Base-by-base conservation (phyloP, 2,888 invertebrate species). In the Lasioglossum villosulum region DNA sequence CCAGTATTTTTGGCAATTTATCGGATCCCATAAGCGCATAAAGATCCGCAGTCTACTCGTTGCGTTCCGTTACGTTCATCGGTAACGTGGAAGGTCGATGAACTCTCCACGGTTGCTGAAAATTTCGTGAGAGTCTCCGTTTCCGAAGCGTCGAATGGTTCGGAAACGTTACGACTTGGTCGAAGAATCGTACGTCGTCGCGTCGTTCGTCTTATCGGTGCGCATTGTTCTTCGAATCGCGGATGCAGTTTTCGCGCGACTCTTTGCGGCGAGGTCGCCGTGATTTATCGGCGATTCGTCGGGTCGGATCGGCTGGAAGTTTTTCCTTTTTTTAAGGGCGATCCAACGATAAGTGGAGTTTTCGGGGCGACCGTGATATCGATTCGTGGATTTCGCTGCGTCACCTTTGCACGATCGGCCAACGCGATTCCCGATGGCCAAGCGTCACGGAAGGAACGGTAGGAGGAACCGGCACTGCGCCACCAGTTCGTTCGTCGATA, bases 401-500 rank as follows among this genome's bases (percentile, higher is more conserved):
- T 83, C 82, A 83, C 82, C 73, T 82, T 76, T 39, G 45, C 59
- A 77, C 83, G 73, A 82, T 73, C 78, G 75, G 73, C 77, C 63
- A 74, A 48, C 63, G 34, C 63, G 63, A 63, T 63, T 63, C 63
- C 63, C 27, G 16, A 74, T 74, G 86, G 76, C 70, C 73, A n/a
- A 23, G n/a, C 82, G 84, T 86, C 82, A 78, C 82, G 88, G 73
- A 78, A 78, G 68, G 87, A n/a, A n/a, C 81, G 83, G 88, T 76
- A 86, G 86, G 90, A 90, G 90, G 88, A 90, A 90, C 76, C 90
- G 84, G 90, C 90, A 90, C 82, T 90, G 90, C 90, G 90, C 88
- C 88, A 90, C 45, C 78, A 66, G 48, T 81, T n/a, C 80, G 74
- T 71, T 66, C 82, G 79, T 83, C 85, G 80, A 86, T 83, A 78